Conservation (phyloP, 2,113 vertebrate genomes). For the Argyrosomus japonicus region DNA sequence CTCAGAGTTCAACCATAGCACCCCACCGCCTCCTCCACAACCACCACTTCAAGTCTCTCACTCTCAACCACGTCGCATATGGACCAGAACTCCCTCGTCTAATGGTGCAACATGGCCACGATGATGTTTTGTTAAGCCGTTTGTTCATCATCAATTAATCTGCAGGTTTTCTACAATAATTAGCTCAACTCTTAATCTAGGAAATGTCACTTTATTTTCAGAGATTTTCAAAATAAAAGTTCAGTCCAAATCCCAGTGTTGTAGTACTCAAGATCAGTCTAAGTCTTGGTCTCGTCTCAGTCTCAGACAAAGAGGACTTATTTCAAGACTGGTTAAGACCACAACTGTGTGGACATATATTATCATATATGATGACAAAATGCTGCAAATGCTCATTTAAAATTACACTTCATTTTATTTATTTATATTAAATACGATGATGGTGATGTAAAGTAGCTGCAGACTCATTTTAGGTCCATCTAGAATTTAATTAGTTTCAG, state of each 20-base stretch:
- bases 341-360: too few relatives aligned
- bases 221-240: background rate
- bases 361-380: background rate
- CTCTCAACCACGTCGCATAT: background rate
- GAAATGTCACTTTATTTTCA: background rate
- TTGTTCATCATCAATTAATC: background rate
- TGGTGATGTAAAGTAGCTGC: background rate
- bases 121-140: too few relatives aligned
- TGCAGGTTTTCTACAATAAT: too few relatives aligned
- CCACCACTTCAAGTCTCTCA: slow-evolving; percentile 16
- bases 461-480: background rate
- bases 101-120: too few relatives aligned
- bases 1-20: slow-evolving; percentile 36
- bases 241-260: background rate
- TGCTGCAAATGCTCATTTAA: background rate
- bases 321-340: too few relatives aligned
- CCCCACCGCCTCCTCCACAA: background rate
- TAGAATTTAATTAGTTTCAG: background rate
- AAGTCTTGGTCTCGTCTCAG: too few relatives aligned
- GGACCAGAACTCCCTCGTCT: background rate
- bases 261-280: too few relatives aligned
- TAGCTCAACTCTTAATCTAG: too few relatives aligned
- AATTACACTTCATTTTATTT: too few relatives aligned
- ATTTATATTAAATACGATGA: background rate
- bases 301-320: too few relatives aligned